phyloP scores from a whole-genome alignment of 2,888 invertebrate genomes.

The Schizotus pectinicornis region DNA sequence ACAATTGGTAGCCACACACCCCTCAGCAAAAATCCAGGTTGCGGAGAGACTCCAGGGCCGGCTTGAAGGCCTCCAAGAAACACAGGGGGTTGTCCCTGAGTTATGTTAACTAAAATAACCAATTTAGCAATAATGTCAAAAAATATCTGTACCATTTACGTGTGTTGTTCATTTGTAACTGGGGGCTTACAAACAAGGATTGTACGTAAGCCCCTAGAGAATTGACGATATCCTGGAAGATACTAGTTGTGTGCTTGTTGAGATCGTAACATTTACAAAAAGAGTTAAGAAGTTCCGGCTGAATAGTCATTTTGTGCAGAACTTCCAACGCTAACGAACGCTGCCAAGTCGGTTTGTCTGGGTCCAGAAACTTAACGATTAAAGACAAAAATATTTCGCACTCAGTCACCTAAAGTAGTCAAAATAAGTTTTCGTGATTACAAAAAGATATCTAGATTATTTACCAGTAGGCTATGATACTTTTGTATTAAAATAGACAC shows the following conservation, averaged over 20 bases:
- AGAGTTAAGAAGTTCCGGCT: slow-evolving; percentile 84
- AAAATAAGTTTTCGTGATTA: slow-evolving; percentile 8
- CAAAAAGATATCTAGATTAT: slow-evolving; percentile 41
- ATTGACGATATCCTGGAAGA: slow-evolving; percentile 94
- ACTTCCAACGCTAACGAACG: slow-evolving; percentile 94
- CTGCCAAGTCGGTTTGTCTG: slow-evolving; percentile 97
- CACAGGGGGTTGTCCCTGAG: slow-evolving; percentile 68
- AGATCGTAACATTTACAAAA: slow-evolving; percentile 97
- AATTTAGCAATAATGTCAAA: slow-evolving; percentile 8
- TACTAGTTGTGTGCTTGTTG: slow-evolving; percentile 90
- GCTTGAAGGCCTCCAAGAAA: slow-evolving; percentile 69
- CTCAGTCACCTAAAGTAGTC: slow-evolving; percentile 79
- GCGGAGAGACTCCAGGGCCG: slow-evolving; percentile 83
- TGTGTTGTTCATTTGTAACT: slow-evolving; percentile 61
- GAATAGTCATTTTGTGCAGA: slow-evolving; percentile 90
- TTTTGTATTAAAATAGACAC: slow-evolving; percentile 93
- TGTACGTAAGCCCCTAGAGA: slow-evolving; percentile 94
- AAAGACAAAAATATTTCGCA: slow-evolving; percentile 98
- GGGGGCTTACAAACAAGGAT: slow-evolving; percentile 81
- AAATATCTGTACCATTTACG: slow-evolving; percentile 53
- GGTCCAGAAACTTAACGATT: slow-evolving; percentile 96
- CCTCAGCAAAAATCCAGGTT: slow-evolving; percentile 90
- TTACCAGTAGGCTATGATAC: slow-evolving; percentile 88
- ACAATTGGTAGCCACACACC: slow-evolving; percentile 92
- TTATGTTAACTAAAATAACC: slow-evolving; percentile 55